These are phyloP conservation scores for Cinclus mexicanus DNA, from an alignment of 2,113 vertebrate species.

Conservation along the genomic window DNA sequence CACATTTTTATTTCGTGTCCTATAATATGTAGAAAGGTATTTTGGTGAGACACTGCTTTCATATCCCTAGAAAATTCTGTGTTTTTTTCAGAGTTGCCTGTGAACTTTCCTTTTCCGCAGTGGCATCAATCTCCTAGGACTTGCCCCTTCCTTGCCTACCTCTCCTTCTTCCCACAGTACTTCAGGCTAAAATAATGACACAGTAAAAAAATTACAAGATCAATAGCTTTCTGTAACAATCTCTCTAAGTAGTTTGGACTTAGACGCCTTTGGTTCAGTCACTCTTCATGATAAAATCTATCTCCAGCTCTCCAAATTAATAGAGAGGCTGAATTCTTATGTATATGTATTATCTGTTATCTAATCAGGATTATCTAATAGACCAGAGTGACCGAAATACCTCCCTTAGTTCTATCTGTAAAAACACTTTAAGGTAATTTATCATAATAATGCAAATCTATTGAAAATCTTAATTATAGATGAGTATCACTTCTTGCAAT, in stretches of 20 bases:
- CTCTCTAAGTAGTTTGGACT: not conserved
- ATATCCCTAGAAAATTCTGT: not conserved
- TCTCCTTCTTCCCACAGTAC: not conserved
- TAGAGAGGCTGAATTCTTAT: not conserved
- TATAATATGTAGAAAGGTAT: not conserved
- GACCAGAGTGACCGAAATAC: not conserved
- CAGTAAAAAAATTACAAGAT: not conserved
- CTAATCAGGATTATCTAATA: not conserved
- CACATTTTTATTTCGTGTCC: not conserved
- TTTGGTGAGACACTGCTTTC: not conserved
- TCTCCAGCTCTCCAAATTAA: not conserved
- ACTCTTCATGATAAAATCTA: not conserved
- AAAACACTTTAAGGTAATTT: not conserved
- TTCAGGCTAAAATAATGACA: not conserved
- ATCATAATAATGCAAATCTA: not conserved
- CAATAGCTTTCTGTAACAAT: not conserved
- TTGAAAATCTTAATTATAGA: not conserved
- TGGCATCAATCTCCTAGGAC: not conserved
- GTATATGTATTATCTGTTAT: not conserved
- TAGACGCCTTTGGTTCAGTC: not conserved
- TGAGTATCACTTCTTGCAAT: not conserved
- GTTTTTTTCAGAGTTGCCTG: not conserved
- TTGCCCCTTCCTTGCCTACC: not conserved
- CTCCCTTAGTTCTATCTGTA: not conserved
- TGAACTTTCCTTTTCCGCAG: not conserved